Conservation (phyloP, 1,140 invertebrate genomes). For the Heliconius congener region DNA sequence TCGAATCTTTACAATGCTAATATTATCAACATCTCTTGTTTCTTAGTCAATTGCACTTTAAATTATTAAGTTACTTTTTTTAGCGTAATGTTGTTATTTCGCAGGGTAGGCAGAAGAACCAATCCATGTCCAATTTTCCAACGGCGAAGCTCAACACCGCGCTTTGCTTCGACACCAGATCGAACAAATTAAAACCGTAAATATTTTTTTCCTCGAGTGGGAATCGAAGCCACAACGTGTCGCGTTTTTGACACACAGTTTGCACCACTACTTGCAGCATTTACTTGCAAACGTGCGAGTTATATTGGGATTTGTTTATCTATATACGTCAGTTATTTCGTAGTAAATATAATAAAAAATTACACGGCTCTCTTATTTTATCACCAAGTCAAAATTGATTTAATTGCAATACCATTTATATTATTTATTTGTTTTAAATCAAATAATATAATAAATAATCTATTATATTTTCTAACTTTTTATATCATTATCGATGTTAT, state of each 20-base stretch:
- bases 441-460: neutral
- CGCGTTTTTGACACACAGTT: too few species aligned
- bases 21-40: constrained; percentile 48
- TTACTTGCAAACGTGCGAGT: too few species aligned
- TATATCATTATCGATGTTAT: neutral
- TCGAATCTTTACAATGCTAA: constrained; percentile 51
- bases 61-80: neutral
- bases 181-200: too few species aligned
- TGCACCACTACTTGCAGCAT: too few species aligned
- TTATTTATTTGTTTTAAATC: neutral
- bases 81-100: too few species aligned
- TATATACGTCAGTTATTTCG: too few species aligned
- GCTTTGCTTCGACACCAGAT: too few species aligned
- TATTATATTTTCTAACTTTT: neutral
- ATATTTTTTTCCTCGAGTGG: too few species aligned
- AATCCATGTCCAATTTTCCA: neutral
- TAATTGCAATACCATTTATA: neutral
- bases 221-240: too few species aligned
- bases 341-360: neutral
- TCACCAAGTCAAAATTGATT: neutral
- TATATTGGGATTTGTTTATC: too few species aligned
- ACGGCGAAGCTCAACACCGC: too few species aligned
- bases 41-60: constrained; percentile 40
- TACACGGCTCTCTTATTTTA: neutral
- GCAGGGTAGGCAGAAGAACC: too few species aligned